phyloP scores from a whole-genome alignment of 1,140 invertebrate species.

The Drosophila truncata region DNA sequence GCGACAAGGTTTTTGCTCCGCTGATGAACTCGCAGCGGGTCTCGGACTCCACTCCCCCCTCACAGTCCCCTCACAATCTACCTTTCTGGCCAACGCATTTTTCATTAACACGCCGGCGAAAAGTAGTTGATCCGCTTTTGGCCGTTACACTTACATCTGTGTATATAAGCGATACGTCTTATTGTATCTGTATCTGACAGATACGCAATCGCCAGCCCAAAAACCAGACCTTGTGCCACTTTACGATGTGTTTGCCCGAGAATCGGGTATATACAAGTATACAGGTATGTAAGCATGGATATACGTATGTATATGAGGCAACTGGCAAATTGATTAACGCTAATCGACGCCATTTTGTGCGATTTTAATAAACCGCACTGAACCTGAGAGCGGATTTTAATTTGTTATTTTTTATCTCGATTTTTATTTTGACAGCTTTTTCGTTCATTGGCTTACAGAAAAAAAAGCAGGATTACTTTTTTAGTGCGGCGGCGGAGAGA shows the following conservation, averaged over 20 bases:
- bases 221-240: slow-evolving; percentile 83
- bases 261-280: slow-evolving; percentile 46
- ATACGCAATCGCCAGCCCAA: slow-evolving; percentile 49
- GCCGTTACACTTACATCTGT: slow-evolving; percentile 56
- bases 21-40: slow-evolving; percentile 66
- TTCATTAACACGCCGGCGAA: slow-evolving; percentile 65
- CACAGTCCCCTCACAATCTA: background rate
- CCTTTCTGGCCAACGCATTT: slow-evolving; percentile 68
- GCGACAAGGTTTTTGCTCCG: slow-evolving; percentile 76
- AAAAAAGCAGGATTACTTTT: slow-evolving; percentile 34
- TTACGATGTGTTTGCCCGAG: slow-evolving; percentile 62
- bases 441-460: slow-evolving; percentile 69
- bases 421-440: slow-evolving; percentile 56
- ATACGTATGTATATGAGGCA: slow-evolving; percentile 20
- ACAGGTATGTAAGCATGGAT: background rate
- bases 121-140: slow-evolving; percentile 77
- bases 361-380: slow-evolving; percentile 54
- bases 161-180: slow-evolving; percentile 51
- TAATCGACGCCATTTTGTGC: slow-evolving; percentile 77
- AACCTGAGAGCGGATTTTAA: slow-evolving; percentile 41
- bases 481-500: background rate
- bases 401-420: slow-evolving; percentile 22
- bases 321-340: slow-evolving; percentile 76
- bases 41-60: background rate
- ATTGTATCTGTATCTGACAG: slow-evolving; percentile 52